These are phyloP conservation scores for Sebastes matsubarae DNA, from an alignment of 2,797 vertebrate species.

Conservation along the genomic window DNA sequence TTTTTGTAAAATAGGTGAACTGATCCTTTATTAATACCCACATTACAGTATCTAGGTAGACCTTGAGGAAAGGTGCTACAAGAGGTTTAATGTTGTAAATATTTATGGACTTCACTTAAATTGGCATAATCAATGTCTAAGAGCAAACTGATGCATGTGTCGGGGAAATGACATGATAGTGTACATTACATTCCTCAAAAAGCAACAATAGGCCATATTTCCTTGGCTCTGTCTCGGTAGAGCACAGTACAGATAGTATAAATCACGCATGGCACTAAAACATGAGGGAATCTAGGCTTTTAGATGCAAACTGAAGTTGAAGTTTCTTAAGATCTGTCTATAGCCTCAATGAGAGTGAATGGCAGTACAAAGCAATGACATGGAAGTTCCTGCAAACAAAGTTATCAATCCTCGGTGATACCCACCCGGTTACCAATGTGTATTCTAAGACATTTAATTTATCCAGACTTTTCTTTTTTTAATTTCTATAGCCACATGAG, in stretches of 20 bases:
- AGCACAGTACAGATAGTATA: neutral
- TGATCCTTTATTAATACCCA: neutral
- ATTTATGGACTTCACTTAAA: neutral
- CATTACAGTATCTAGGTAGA: neutral
- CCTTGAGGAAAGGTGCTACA: neutral
- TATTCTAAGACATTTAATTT: slow-evolving; percentile 27
- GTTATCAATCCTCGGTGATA: neutral
- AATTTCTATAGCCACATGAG: slow-evolving; percentile 2
- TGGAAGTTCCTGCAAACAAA: neutral
- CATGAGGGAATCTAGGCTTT: slow-evolving; percentile 3
- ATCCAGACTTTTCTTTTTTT: slow-evolving; percentile 1
- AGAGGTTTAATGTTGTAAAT: slow-evolving; percentile 16
- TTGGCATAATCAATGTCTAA: neutral
- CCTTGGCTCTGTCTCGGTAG: neutral
- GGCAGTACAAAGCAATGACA: slow-evolving; percentile 18
- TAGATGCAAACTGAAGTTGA: neutral
- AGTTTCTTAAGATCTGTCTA: neutral
- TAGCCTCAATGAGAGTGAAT: neutral
- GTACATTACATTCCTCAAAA: neutral
- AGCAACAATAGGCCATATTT: neutral
- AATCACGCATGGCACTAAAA: slow-evolving; percentile 12
- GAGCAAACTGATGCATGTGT: neutral
- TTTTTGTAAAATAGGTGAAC: neutral
- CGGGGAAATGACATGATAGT: neutral
- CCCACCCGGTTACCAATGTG: neutral